Base-by-base conservation (phyloP, 92 coral and sea anemone genomes). In the Plumapathes pennacea region DNA sequence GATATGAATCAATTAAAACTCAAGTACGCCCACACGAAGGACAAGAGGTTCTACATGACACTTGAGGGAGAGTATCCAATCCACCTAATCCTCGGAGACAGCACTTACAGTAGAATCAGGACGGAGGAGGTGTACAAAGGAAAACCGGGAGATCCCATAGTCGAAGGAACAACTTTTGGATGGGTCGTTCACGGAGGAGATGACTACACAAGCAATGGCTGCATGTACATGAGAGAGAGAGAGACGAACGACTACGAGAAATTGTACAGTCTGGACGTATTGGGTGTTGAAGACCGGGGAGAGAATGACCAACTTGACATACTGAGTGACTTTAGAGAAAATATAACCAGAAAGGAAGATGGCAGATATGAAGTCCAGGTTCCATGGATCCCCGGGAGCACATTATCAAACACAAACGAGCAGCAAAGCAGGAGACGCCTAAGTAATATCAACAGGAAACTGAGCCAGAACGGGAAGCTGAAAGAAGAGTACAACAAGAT, bases 351-450 rank as follows among this genome's bases (percentile, higher is more conserved):
- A 51, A 49, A 39, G 32, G 17, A 44, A 11, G 53, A 39, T 11
- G 77, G 71, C 54, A 59, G 86, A 46, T 79, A 71, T 39, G 80
- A 62, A 57, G 87, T 80, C 10, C 39, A 47, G 7, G 81, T 80
- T 13, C 87, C 87, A 3, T 80, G 81, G 87, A 59, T 80, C 25
- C 87, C 87, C 41, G 82, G 77, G 15, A 60, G 82, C 51, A 30
- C 68, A 32, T 39, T 80, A n/a, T 44, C 39, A 7, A 67, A 67
- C 25, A 80, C 62, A 12, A 78, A 78, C 27, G 80, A 71, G 59
- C 39, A 15, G 10, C 67, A 64, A 31, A 71, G 86, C 68, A 64
- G 74, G 32, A 66, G 64, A 57, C 53, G 69, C 46, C 47, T 79
- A 50, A 59, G 46, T 38, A 57, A 57, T 38, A 51, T 45, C 18